phyloP scores from a whole-genome alignment of 2,888 invertebrate genomes.

The Strigamia transsilvanica region DNA sequence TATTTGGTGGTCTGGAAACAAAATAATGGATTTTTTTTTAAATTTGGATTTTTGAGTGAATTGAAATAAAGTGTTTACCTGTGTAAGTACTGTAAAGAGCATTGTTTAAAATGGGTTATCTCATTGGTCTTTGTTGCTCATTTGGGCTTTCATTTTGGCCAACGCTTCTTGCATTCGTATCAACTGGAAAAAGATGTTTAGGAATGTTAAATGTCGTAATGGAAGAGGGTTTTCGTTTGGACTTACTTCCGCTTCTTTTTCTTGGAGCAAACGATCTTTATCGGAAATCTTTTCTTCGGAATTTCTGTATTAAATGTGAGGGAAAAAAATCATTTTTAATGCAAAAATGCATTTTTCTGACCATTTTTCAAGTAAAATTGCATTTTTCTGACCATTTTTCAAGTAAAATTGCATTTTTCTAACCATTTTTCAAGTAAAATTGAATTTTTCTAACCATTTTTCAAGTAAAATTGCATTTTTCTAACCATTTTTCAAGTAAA shows the following conservation, averaged over 20 bases:
- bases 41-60: too few species aligned
- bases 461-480: too few species aligned
- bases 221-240: too few species aligned
- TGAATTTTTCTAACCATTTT: too few species aligned
- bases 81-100: constrained; percentile 7
- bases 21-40: too few species aligned
- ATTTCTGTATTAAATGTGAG: neutral
- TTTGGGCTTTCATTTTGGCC: constrained; percentile 95
- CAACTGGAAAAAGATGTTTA: constrained; percentile 64
- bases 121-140: constrained; percentile 63
- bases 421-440: too few species aligned
- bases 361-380: neutral
- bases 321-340: constrained; percentile 23
- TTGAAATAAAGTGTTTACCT: neutral
- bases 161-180: constrained; percentile 95
- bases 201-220: neutral
- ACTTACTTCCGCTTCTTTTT: constrained; percentile 82
- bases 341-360: neutral
- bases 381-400: neutral
- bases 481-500: too few species aligned
- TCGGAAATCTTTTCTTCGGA: constrained; percentile 65
- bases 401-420: too few species aligned
- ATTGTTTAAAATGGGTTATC: neutral
- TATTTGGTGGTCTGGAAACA: neutral
- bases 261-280: constrained; percentile 84